These are phyloP conservation scores for Vulpes lagopus DNA, from an alignment of 2,113 vertebrate genomes.

Conservation along the genomic window DNA sequence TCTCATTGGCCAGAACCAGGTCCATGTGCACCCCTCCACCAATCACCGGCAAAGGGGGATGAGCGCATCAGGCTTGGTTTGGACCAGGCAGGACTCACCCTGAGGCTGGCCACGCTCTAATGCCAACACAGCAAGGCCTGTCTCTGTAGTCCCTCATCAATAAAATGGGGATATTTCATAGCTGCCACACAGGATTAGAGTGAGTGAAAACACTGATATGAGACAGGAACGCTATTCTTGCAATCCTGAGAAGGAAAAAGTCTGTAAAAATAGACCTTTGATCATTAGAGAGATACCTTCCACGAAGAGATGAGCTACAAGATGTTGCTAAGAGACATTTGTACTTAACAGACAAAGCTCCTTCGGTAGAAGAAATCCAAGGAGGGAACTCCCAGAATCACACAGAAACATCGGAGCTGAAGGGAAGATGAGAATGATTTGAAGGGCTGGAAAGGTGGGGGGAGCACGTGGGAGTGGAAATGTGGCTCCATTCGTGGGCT, in stretches of 20 bases:
- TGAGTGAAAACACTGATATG: not conserved
- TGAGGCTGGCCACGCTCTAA: not conserved
- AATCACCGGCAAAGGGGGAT: not conserved
- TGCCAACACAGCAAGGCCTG: too few relatives aligned
- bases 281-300: not conserved
- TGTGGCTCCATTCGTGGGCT: not conserved
- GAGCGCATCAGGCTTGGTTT: not conserved
- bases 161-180: not conserved
- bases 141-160: not conserved
- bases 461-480: not conserved
- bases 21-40: not conserved
- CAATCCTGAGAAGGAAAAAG: not conserved
- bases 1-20: not conserved
- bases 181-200: not conserved
- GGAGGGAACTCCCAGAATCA: not conserved
- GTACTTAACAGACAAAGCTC: not conserved
- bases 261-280: constrained; percentile 25
- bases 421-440: not conserved
- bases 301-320: not conserved
- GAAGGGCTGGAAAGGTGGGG: too few relatives aligned
- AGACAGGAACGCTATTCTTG: not conserved
- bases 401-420: not conserved
- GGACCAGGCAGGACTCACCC: not conserved
- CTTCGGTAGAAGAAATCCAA: not conserved
- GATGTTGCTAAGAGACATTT: constrained; percentile 38